These are phyloP conservation scores for Gambusia affinis DNA, from an alignment of 2,113 vertebrate species.

Conservation along the genomic window DNA sequence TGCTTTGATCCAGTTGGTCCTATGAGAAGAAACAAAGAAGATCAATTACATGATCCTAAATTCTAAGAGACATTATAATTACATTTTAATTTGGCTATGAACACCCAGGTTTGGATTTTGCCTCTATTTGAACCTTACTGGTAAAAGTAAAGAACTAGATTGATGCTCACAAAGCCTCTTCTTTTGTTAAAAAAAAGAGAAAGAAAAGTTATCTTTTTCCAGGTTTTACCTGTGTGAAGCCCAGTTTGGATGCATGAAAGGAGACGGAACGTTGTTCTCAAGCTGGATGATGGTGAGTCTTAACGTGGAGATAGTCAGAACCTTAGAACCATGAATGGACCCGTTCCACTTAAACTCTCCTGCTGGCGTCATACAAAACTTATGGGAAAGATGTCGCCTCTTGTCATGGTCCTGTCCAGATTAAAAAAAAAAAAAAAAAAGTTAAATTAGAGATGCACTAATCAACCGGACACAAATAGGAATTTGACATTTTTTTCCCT, in stretches of 20 bases:
- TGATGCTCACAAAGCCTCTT: not conserved
- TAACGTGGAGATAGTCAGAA: conserved; percentile 96
- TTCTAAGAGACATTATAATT: no score
- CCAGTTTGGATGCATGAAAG: conserved; percentile 99
- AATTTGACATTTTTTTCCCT: not conserved
- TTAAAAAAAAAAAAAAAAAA: not conserved
- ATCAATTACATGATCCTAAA: no score
- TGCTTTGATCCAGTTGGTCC: conserved; percentile 99
- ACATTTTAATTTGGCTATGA: no score
- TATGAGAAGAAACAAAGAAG: conserved; percentile 56
- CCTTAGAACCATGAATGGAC: conserved; percentile 94
- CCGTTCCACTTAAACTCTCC: conserved; percentile 99
- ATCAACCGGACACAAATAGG: not conserved
- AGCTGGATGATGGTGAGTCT: conserved; percentile 96
- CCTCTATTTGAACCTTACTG: not conserved
- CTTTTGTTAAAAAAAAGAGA: not conserved
- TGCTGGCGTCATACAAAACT: conserved; percentile 95
- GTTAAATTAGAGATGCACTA: not conserved
- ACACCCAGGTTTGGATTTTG: not conserved
- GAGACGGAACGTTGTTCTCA: conserved; percentile 96
- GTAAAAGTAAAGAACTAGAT: not conserved
- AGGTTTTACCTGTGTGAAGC: conserved; percentile 92
- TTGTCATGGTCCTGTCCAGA: conserved; percentile 90
- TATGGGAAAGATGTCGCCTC: conserved; percentile 94
- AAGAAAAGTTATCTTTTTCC: not conserved